Conservation (phyloP, 1,140 invertebrate genomes). For the Macrosteles quadrilineatus region DNA sequence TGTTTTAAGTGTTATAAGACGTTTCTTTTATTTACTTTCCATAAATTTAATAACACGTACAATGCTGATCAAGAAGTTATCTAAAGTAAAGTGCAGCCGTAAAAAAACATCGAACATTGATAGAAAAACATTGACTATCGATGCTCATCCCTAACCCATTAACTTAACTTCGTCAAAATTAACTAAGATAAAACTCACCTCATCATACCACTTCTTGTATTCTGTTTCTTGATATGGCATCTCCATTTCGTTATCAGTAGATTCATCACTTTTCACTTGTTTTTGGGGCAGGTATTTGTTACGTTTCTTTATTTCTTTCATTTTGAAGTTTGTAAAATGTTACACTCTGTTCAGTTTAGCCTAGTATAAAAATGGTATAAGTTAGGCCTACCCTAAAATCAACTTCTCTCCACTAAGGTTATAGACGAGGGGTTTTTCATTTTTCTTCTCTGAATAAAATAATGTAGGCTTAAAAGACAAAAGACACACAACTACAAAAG, state of each 20-base stretch:
- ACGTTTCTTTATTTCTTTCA: conserved; percentile 7
- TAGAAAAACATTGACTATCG: background rate
- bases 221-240: background rate
- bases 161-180: background rate
- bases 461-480: too few relatives aligned
- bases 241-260: background rate
- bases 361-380: too few relatives aligned
- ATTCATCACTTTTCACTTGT: background rate
- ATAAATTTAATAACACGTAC: background rate
- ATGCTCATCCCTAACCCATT: background rate
- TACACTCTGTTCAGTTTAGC: too few relatives aligned
- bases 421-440: too few relatives aligned
- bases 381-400: too few relatives aligned
- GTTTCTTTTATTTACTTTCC: background rate
- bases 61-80: background rate
- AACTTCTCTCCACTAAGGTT: too few relatives aligned
- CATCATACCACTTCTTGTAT: conserved; percentile 2
- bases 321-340: too few relatives aligned
- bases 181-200: background rate
- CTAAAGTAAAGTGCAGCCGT: too few relatives aligned
- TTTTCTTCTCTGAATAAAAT: too few relatives aligned
- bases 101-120: too few relatives aligned
- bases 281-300: conserved; percentile 11
- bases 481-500: too few relatives aligned
- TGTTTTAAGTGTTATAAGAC: too few relatives aligned